Conservation (phyloP, 2,888 invertebrate genomes). For the Dryomyza anilis region DNA sequence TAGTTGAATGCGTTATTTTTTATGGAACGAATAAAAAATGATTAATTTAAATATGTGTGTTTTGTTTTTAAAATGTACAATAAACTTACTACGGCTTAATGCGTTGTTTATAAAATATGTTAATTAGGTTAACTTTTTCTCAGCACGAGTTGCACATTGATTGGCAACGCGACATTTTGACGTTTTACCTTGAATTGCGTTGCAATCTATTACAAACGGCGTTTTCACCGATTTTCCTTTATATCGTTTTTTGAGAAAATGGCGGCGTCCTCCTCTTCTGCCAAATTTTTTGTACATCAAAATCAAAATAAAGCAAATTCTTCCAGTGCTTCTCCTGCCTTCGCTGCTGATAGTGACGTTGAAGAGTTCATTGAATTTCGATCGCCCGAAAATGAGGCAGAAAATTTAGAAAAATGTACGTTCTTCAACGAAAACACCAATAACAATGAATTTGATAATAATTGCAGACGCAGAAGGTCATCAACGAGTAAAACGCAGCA, state of each 20-base stretch:
- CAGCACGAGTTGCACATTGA: neutral
- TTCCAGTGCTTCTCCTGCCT: slow-evolving; percentile 49
- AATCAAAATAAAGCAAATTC: slow-evolving; percentile 61
- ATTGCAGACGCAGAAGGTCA: slow-evolving; percentile 31
- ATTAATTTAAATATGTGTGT: too few relatives aligned
- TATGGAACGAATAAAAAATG: too few relatives aligned
- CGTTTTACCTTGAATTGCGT: slow-evolving; percentile 15
- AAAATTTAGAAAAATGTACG: slow-evolving; percentile 19
- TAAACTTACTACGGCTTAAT: too few relatives aligned
- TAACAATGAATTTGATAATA: slow-evolving; percentile 26
- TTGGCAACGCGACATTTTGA: slow-evolving; percentile 25
- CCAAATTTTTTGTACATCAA: slow-evolving; percentile 61
- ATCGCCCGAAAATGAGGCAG: slow-evolving; percentile 30
- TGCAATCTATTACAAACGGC: slow-evolving; percentile 37
- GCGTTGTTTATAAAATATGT: too few relatives aligned
- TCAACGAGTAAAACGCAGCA: slow-evolving; percentile 16
- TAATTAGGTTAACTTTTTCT: too few relatives aligned
- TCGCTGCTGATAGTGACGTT: slow-evolving; percentile 42
- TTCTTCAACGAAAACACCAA: slow-evolving; percentile 28
- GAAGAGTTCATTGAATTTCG: slow-evolving; percentile 42
- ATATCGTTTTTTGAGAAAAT: slow-evolving; percentile 54
- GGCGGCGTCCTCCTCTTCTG: slow-evolving; percentile 59
- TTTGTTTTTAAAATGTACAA: too few relatives aligned
- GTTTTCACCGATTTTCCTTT: slow-evolving; percentile 35
- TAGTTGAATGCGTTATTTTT: too few relatives aligned